Conservation (phyloP, 2,113 vertebrate genomes). For the Dicrurus megarhynchus region DNA sequence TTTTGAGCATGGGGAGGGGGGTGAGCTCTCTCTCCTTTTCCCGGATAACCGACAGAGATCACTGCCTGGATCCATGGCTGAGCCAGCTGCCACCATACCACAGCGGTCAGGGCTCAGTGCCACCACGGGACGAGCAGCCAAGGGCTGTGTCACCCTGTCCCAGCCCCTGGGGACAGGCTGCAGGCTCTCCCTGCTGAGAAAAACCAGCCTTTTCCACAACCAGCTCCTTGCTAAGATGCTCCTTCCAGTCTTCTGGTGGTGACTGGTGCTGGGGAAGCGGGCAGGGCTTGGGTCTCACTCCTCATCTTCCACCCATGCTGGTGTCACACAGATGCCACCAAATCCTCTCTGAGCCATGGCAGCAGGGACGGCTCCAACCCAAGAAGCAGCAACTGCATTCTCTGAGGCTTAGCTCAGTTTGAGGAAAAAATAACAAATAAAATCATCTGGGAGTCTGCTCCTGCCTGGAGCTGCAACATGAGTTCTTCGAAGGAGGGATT, state of each 20-base stretch:
- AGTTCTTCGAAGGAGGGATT: slow-evolving; percentile 5
- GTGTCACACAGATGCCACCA: background rate
- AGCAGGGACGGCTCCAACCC: background rate
- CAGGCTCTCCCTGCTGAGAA: background rate
- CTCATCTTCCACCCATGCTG: background rate
- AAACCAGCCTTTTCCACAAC: background rate
- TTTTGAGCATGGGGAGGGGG: background rate
- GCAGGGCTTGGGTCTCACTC: background rate
- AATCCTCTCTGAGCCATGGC: accelerated
- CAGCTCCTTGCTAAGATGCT: background rate
- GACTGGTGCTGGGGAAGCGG: background rate
- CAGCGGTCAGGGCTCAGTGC: background rate
- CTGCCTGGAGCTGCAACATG: background rate
- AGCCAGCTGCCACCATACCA: background rate
- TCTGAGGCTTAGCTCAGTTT: background rate
- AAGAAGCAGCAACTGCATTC: background rate
- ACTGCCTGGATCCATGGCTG: accelerated
- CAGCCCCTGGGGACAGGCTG: background rate
- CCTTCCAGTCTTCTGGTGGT: background rate
- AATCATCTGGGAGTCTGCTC: background rate
- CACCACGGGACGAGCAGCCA: accelerated
- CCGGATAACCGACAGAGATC: accelerated
- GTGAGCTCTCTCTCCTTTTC: background rate
- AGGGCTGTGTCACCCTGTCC: background rate
- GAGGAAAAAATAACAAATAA: background rate